These are phyloP conservation scores for Malurus melanocephalus DNA, from an alignment of 2,113 vertebrate species.

Conservation along the genomic window DNA sequence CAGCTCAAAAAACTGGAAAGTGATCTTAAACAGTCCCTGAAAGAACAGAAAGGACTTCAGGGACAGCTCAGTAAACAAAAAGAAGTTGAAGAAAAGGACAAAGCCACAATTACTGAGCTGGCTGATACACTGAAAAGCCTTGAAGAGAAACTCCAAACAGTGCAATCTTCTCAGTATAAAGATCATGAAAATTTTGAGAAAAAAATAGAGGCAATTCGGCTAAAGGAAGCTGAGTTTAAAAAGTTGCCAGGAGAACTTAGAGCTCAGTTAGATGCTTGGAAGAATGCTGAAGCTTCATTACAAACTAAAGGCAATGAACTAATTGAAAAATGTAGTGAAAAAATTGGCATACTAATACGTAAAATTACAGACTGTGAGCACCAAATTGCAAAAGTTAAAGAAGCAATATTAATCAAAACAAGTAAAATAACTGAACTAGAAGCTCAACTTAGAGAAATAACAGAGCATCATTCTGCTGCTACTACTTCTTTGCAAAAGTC, in stretches of 20 bases:
- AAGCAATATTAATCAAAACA: conserved; percentile 67
- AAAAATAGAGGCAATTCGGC: conserved; percentile 72
- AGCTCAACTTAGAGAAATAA: conserved; percentile 73
- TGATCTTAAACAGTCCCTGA: conserved; percentile 76
- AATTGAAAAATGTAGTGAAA: conserved; percentile 69
- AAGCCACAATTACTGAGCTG: conserved; percentile 69
- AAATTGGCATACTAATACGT: conserved; percentile 64
- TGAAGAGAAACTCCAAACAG: conserved; percentile 70
- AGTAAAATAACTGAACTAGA: conserved; percentile 78
- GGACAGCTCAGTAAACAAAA: conserved; percentile 73
- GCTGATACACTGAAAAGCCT: conserved; percentile 66
- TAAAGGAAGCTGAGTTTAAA: conserved; percentile 75
- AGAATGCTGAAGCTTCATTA: conserved; percentile 71
- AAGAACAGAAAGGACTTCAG: conserved; percentile 77
- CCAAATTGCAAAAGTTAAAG: conserved; percentile 70
- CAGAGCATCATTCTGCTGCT: conserved; percentile 74
- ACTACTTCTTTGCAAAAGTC: conserved; percentile 77
- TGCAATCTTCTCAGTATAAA: conserved; percentile 70
- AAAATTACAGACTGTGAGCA: conserved; percentile 76
- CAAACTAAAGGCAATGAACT: conserved; percentile 75
- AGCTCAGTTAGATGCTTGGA: conserved; percentile 71
- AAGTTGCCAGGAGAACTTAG: conserved; percentile 62
- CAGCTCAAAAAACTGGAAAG: conserved; percentile 77
- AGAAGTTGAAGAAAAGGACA: conserved; percentile 68
- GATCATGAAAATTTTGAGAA: conserved; percentile 75